Base-by-base conservation (phyloP, 2,113 vertebrate species). In the Galeopterus variegatus region DNA sequence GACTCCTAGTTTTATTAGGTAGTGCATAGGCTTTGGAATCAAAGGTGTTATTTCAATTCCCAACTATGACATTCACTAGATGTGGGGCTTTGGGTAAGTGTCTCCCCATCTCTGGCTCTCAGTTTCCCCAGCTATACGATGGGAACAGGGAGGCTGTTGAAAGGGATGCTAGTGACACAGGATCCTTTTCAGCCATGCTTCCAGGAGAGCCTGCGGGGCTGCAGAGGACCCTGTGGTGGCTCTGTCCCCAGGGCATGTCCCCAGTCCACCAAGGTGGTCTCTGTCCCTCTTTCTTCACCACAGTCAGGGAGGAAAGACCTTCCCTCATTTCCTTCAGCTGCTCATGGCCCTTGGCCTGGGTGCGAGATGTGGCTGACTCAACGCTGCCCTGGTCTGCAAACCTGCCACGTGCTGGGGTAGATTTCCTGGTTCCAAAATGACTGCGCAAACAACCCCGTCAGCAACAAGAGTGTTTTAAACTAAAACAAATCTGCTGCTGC, bases 351-450 rank as follows among this genome's bases (percentile, higher is more conserved):
- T 3, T 12, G 56, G 48, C 48, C 67, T n/a, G 65, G 45, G 76
- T 54, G 17, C 2, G 15, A 41, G 6, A 3, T 2, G 9, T 62
- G 88, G 26, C 50, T 23, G 3, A 11, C 24, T n/a, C 31, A 14
- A 0, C 28, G 1, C 56, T 2, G 48, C n/a, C 1, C 4, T 3
- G n/a, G 36, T 14, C 58, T 5, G 1, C 4, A 19, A 21, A 26
- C 19, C 21, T 58, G 7, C 4, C 0, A 8, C 28, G 48, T 0
- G 14, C 79, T 8, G 45, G 64, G 52, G 18, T 0, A 8, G 54
- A 3, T 28, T 15, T 65, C 0, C 0, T 4, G 73, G n/a, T 52
- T 33, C 67, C 56, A 50, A 11, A 9, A 9, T 17, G 15, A 21
- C 70, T 7, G 31, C 1, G 1, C 1, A 18, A 67, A 26, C 17